Conservation (phyloP, 2,797 vertebrate genomes). For the Meda fulgida region DNA sequence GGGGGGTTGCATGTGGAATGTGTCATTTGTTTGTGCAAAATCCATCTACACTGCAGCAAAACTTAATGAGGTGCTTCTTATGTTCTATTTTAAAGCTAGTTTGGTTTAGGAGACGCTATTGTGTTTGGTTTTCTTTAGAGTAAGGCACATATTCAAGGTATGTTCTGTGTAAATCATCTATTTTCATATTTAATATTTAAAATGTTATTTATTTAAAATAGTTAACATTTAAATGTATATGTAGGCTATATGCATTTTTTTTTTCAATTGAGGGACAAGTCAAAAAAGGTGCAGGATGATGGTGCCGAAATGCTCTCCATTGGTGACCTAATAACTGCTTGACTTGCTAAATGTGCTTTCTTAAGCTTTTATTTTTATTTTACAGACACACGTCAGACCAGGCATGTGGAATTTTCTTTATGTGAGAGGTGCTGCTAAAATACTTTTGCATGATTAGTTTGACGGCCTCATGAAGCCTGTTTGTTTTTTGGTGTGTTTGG, state of each 20-base stretch:
- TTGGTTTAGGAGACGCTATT: conserved; percentile 21
- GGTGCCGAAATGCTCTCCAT: background rate
- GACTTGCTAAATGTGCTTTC: conserved; percentile 33
- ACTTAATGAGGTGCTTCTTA: conserved; percentile 57
- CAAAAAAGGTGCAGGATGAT: background rate
- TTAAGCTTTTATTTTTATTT: conserved; percentile 7
- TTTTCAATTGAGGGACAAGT: background rate
- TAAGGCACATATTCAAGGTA: background rate
- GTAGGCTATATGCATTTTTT: background rate
- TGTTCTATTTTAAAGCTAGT: conserved; percentile 48
- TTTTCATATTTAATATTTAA: background rate
- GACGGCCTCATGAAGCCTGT: background rate
- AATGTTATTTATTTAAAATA: background rate
- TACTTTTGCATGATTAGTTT: background rate
- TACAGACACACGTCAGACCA: background rate
- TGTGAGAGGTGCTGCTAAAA: background rate
- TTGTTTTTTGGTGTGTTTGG: conserved; percentile 1
- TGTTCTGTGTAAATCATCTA: background rate
- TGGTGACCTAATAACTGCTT: conserved; percentile 62
- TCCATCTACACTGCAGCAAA: conserved; percentile 61
- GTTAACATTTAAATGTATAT: background rate
- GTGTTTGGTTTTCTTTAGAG: conserved; percentile 30
- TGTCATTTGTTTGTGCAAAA: conserved; percentile 38
- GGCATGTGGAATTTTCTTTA: background rate
- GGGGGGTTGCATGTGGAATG: conserved; percentile 40